phyloP scores from a whole-genome alignment of 2,113 vertebrate species.

The Neotragus pygmaeus region DNA sequence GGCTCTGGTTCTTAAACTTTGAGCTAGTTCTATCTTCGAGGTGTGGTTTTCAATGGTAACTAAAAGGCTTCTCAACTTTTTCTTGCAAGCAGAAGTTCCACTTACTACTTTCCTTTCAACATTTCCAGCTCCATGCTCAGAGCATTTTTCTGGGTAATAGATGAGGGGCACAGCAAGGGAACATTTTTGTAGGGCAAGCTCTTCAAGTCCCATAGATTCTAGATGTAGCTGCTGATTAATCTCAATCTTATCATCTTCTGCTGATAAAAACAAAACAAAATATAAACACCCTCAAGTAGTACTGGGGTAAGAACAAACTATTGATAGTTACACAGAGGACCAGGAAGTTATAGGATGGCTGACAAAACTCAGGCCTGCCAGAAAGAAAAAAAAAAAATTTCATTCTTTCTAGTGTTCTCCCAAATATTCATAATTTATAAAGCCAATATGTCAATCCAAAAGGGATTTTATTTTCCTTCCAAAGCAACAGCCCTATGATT shows the following conservation, averaged over 20 bases:
- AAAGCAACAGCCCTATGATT: neutral
- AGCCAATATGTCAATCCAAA: neutral
- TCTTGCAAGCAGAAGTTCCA: constrained; percentile 9
- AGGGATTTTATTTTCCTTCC: neutral
- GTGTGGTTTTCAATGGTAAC: constrained; percentile 57
- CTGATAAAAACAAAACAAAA: constrained; percentile 48
- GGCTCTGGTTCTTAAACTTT: constrained; percentile 18
- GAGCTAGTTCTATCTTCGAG: constrained; percentile 28
- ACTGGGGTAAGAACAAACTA: neutral
- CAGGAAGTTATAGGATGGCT: neutral
- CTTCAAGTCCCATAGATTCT: constrained; percentile 10
- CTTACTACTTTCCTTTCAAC: neutral
- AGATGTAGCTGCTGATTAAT: constrained; percentile 12
- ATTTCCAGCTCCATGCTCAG: constrained; percentile 11
- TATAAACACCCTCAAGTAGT: neutral
- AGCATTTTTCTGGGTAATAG: neutral
- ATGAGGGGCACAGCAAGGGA: neutral
- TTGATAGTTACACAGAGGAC: neutral
- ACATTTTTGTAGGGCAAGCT: constrained; percentile 2
- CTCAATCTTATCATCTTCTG: constrained; percentile 33
- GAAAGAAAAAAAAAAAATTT: neutral
- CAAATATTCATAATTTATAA: constrained; percentile 3
- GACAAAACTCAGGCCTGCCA: neutral
- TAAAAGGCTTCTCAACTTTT: constrained; percentile 32
- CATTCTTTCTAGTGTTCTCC: neutral